These are phyloP conservation scores for Hirtodrosophila alboralis DNA, from an alignment of 2,888 invertebrate genomes.

Conservation along the genomic window DNA sequence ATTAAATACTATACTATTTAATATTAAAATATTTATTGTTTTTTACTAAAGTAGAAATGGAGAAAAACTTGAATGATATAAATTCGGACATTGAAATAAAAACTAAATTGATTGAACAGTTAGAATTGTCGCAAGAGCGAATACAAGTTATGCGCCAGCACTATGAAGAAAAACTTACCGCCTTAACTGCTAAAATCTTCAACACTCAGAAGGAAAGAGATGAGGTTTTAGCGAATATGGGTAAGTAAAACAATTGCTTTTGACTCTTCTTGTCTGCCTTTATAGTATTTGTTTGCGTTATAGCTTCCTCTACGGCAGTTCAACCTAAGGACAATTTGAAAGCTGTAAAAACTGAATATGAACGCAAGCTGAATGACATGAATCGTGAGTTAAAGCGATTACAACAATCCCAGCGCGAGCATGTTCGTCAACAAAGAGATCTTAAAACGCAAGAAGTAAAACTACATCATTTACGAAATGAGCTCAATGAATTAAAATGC, in stretches of 20 bases:
- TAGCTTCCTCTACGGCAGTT: slow-evolving; percentile 55
- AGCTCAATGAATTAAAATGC: slow-evolving; percentile 92
- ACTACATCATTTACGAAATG: slow-evolving; percentile 88
- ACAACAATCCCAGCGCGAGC: slow-evolving; percentile 94
- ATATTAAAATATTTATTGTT: neutral
- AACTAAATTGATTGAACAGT: slow-evolving; percentile 95
- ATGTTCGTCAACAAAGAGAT: slow-evolving; percentile 92
- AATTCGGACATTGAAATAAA: slow-evolving; percentile 98
- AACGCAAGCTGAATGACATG: slow-evolving; percentile 92
- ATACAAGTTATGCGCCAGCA: slow-evolving; percentile 93
- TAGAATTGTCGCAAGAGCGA: slow-evolving; percentile 94
- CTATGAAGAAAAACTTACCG: slow-evolving; percentile 95
- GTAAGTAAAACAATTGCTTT: slow-evolving; percentile 39
- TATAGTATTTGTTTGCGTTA: neutral
- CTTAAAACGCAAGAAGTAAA: slow-evolving; percentile 90
- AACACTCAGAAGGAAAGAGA: slow-evolving; percentile 96
- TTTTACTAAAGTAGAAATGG: slow-evolving; percentile 85
- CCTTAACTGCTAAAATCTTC: slow-evolving; percentile 92
- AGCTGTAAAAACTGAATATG: slow-evolving; percentile 94
- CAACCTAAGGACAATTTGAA: slow-evolving; percentile 87
- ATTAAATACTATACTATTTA: slow-evolving; percentile 45
- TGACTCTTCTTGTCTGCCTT: too few relatives aligned
- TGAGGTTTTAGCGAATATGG: slow-evolving; percentile 89
- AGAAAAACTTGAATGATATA: slow-evolving; percentile 93
- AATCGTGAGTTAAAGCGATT: slow-evolving; percentile 93